Base-by-base conservation (phyloP, 23 tunicate species). In the Trididemnum nubilum region DNA sequence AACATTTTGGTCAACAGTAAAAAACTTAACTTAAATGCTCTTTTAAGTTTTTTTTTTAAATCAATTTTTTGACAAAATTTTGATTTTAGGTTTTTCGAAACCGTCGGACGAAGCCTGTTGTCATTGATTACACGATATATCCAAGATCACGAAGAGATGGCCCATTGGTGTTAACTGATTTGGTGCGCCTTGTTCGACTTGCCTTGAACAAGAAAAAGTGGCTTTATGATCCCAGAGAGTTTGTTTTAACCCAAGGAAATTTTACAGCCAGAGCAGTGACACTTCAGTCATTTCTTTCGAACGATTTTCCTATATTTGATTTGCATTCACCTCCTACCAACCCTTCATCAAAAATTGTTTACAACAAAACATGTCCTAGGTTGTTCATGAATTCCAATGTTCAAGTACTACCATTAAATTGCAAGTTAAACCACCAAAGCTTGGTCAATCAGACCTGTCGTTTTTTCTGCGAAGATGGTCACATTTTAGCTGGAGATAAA, bases 381-480 rank as follows among this genome's bases (percentile, higher is more conserved):
- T 15, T 83, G 52, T 25, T 40, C 38, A 28, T 36, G n/a, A 82
- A 80, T 0, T 24, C 35, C 59, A 40, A 51, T 60, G 88, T 40
- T 7, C 25, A 35, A 2, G 81, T 83, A 15, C 27, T 0, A 24
- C 88, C 88, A 0, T 0, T 26, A 2, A 25, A 33, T 0, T 83
- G 88, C 80, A 52, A 12, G 7, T 21, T 22, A 31, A 26, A 33
- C 2, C 23, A 33, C 2, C 19, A 75, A 7, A 0, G 52, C 18
- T 52, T 59, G 29, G 32, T 21, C 4, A 65, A 65, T 4, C 76
- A 80, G 35, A 57, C 28, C 22, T 83, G 88, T 34, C 21, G 0
- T 22, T 81, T 81, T 27, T 29, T 49, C 1, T 81, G 85, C 75
- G 49, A 61, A 23, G 44, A 38, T 32, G 92, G 66, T 18, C 64